These are phyloP conservation scores for Cotesia chilonis DNA, from an alignment of 1,140 invertebrate species.

Conservation along the genomic window DNA sequence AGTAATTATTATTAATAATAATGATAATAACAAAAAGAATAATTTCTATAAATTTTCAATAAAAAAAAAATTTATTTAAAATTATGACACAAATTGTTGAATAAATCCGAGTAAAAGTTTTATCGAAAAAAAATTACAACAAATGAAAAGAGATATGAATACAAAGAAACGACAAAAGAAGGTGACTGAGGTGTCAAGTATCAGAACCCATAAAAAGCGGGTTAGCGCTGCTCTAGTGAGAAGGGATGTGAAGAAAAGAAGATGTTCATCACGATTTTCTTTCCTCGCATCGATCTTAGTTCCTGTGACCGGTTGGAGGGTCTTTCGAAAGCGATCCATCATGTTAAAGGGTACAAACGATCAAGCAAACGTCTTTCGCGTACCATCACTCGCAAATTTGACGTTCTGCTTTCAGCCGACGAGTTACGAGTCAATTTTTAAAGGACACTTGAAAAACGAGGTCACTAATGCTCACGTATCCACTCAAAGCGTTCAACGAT, in stretches of 20 bases:
- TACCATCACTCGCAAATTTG: constrained; percentile 21
- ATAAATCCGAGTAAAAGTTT: background rate
- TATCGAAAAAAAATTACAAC: constrained; percentile 30
- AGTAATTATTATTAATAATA: no score
- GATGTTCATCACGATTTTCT: constrained; percentile 20
- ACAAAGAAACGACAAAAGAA: background rate
- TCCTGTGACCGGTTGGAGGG: constrained; percentile 10
- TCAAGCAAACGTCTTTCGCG: constrained; percentile 8
- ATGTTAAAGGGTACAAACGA: constrained; percentile 35
- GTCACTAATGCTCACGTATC: constrained; percentile 23
- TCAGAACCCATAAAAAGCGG: background rate
- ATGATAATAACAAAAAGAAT: no score
- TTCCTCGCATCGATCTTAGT: constrained; percentile 23
- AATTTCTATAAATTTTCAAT: no score
- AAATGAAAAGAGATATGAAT: constrained; percentile 34
- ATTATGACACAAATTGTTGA: background rate
- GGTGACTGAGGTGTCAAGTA: background rate
- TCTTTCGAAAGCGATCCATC: constrained; percentile 40
- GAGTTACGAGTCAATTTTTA: constrained; percentile 44
- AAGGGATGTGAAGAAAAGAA: background rate
- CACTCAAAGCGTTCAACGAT: constrained; percentile 34
- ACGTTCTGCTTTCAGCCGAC: constrained; percentile 28
- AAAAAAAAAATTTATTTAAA: no score
- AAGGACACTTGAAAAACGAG: constrained; percentile 30
- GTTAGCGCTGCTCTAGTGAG: background rate